Base-by-base conservation (phyloP, 2,797 vertebrate genomes). In the Salmo trutta region DNA sequence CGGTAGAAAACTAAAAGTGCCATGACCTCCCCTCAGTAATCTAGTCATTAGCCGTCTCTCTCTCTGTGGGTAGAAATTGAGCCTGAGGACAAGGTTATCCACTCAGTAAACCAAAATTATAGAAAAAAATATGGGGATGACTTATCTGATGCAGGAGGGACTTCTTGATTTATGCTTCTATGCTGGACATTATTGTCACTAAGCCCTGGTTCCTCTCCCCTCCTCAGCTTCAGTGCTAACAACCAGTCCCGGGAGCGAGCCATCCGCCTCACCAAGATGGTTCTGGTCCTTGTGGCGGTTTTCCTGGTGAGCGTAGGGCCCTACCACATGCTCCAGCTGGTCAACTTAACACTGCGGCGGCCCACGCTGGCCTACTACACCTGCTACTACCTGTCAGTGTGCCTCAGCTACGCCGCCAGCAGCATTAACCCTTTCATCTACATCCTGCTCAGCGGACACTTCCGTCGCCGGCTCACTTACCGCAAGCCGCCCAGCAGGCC, bases 381-480 rank as follows among this genome's bases (percentile, higher is more conserved):
- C 33, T 88, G 84, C 85, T 94, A 89, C 77, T 92, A 88, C 24
- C 31, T 88, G 65, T 90, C 90, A 15, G 85, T 91, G 77, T 94
- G 92, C 80, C 88, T 94, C 81, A 93, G 91, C 79, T 94, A 91
- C 0, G 70, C 88, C 73, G 89, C 87, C 79, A 93, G 91, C 79
- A 89, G 85, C 62, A 80, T 92, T 77, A 93, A 92, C 73, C 90
- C 92, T 71, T 92, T 93, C 79, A 89, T 92, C 36, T 92, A 91
- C 81, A 88, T 91, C 76, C 75, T 92, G 12, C 82, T 93, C 54
- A 93, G 89, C 75, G 85, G 86, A 77, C 93, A 92, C 76, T 93
- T 93, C 82, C 82, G 81, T 51, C 92, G 90, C 72, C 47, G 19
- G 73, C 78, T 93, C 69, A 27, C 1, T 71, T 14, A 0, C 5